These are phyloP conservation scores for Erethizon dorsatum DNA, from an alignment of 2,797 vertebrate genomes.

Conservation along the genomic window DNA sequence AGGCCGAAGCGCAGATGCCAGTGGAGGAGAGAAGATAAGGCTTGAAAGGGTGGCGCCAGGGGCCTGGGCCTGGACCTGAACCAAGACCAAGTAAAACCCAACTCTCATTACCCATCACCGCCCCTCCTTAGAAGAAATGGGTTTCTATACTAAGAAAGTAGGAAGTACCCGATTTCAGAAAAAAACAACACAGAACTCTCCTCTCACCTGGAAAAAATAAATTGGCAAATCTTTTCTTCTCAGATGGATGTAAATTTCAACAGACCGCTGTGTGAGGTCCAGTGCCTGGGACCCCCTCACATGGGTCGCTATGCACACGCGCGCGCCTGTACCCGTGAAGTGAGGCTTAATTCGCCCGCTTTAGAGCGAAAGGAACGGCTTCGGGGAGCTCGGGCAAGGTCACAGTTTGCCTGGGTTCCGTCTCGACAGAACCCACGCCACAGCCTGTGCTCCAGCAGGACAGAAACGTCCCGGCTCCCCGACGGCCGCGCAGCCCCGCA, in stretches of 20 bases:
- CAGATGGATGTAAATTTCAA: background rate
- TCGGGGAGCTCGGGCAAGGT: constrained; percentile 12
- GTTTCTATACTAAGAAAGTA: background rate
- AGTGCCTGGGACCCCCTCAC: background rate
- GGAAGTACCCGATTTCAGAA: background rate
- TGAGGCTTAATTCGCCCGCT: background rate
- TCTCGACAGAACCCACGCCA: background rate
- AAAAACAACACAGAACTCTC: background rate
- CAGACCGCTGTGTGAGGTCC: background rate
- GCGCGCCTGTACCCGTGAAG: background rate
- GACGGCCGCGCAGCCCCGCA: background rate
- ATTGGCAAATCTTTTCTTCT: background rate
- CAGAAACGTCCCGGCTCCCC: background rate
- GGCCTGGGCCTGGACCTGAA: background rate
- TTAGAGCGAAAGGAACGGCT: background rate
- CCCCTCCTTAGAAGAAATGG: background rate
- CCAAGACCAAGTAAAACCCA: background rate
- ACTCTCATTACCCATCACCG: background rate
- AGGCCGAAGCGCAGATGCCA: background rate
- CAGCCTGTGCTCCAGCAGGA: background rate
- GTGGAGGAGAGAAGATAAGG: background rate
- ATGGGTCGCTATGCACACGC: background rate
- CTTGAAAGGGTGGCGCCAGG: background rate
- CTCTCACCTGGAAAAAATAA: background rate
- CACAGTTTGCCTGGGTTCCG: background rate